Evolutionary conservation across 2,113 vertebrate species (phyloP), one percentile per base, ranked within the genome.

Genomic region (Rhodinocichla rosea): DNA sequence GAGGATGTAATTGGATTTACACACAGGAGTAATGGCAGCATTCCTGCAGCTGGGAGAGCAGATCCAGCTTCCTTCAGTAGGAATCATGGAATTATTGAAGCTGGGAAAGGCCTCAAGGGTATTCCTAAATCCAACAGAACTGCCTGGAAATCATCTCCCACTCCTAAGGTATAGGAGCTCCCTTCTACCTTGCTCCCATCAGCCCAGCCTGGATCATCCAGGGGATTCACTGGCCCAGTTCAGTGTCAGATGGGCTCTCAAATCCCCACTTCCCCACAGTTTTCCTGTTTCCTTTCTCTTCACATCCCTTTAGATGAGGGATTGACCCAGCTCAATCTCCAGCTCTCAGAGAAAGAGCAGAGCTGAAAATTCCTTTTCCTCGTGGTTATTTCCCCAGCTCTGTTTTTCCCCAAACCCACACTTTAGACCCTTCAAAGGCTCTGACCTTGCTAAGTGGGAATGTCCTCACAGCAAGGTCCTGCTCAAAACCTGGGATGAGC

Each of bases 181-280:
- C 60, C 55, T 37, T 42, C 33, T 10, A 0, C 13, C 18, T 20
- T 28, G 26, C 7, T 21, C 47, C 53, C 67, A 30, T 0, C 63
- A 88, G 42, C 55, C 57, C 80, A 16, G 55, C 10, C 71, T 49
- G 49, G 74, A 27, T 30, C 0, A 0, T 6, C 35, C 42, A 23
- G 7, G 21, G 32, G 17, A 2, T 17, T n/a, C 22, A 22, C 69
- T 8, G 18, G 10, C 67, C 49, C 59, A 4, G n/a, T 7, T 35
- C n/a, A 14, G 32, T 2, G 55, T 1, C 67, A 32, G 37, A 4
- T 2, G 15, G 10, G 5, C 1, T 21, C 47, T 5, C 32, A 20
- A 44, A 45, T 37, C 37, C 80, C 56, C 56, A 52, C 2, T 52
- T 71, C 3, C 5, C 56, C 67, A 8, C 22, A 5, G 24, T 18